These are phyloP conservation scores for Todiramphus chloris DNA, from an alignment of 2,113 vertebrate genomes.

Conservation along the genomic window DNA sequence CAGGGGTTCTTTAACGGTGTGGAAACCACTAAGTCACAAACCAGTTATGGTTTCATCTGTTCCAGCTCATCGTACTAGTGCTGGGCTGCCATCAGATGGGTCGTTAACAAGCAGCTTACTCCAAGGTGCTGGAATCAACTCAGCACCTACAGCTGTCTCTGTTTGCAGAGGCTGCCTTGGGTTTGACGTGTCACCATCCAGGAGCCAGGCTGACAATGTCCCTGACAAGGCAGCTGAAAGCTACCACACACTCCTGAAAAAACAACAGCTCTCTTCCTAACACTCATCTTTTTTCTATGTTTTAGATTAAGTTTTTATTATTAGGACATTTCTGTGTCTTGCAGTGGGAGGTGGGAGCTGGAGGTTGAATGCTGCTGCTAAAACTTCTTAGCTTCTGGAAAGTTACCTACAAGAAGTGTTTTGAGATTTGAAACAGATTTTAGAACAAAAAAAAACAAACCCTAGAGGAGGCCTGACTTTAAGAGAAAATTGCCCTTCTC, in stretches of 20 bases:
- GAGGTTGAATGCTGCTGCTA: not conserved
- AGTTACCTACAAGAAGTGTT: not conserved
- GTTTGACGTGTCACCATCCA: not conserved
- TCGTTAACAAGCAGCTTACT: not conserved
- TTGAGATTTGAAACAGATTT: not conserved
- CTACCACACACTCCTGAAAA: not conserved
- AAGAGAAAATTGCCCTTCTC: not conserved
- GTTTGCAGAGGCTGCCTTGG: not conserved
- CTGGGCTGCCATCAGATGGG: slow-evolving; percentile 2
- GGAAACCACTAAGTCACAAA: no score
- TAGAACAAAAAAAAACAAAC: not conserved
- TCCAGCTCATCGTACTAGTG: slow-evolving; percentile 19
- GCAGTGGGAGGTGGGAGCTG: not conserved
- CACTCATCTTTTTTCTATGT: not conserved
- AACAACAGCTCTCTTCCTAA: not conserved
- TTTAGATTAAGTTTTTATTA: not conserved
- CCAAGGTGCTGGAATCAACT: not conserved
- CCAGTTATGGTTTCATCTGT: not conserved
- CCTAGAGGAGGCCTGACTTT: not conserved
- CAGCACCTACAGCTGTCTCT: not conserved
- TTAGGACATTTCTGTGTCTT: not conserved
- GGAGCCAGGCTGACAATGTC: no score
- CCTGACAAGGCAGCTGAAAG: not conserved
- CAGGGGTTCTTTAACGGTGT: no score
- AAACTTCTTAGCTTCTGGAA: not conserved